Evolutionary conservation across 2,888 invertebrate genomes (phyloP), one percentile per base, ranked within the genome.

Genomic region (Acleris emargana): DNA sequence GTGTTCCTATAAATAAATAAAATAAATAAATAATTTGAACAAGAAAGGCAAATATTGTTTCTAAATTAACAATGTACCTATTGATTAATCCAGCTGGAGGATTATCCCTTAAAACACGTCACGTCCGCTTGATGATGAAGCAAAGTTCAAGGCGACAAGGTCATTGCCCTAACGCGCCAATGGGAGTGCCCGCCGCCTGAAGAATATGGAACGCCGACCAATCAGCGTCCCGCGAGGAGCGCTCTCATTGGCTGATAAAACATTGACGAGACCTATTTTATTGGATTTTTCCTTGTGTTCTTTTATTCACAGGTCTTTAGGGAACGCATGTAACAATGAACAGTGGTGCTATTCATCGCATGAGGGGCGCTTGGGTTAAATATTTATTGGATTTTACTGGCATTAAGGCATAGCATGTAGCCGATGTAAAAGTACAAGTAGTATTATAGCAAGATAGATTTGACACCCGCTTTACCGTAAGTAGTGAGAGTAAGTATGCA

Each of bases 91-190:
- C 32, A 32, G 32, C 2, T 9, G 13, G 13, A 13, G 38, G 38
- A 38, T 5, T 53, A 38, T 38, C 13, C 16, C 16, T 20, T n/a
- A 38, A 53, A 6, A 18, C 55, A 13, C 45, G 45, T 57, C 55
- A 45, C 25, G 22, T n/a, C 3, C 42, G 22, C 45, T 69, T 69
- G 70, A 71, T 68, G n/a, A n/a, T 49, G 69, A 71, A 69, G 68
- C 72, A 71, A 72, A 75, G 79, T 80, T 84, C 83, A 83, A 64
- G 64, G 64, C 50, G 47, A 20, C 54, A 64, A 80, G 82, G 77
- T 81, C 70, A 70, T 72, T 75, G 77, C 72, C 76, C 83, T 68
- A 71, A 59, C 38, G 38, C 38, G 72, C 84, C 84, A 84, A 84
- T 82, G 53, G 68, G 62, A 59, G 54, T n/a, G 71, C 69, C 68